A percentile compares a stretch with the other conserved stretches of the same genome.
Conservation (phyloP, 2,888 invertebrate genomes). For the Bombylius discolor region DNA sequence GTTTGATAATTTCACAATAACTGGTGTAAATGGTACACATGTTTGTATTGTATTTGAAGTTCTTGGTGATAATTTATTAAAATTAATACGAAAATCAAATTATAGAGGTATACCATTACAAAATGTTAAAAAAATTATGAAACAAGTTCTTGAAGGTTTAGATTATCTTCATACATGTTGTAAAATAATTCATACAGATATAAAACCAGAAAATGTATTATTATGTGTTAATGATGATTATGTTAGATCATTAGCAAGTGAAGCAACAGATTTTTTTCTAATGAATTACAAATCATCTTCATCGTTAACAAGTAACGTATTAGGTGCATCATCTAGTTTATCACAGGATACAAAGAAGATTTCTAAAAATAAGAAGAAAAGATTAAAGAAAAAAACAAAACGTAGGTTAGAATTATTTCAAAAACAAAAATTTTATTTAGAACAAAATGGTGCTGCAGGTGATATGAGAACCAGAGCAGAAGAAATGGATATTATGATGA, state of each 20-base stretch:
- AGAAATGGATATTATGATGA: too few relatives aligned
- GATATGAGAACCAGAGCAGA: too few relatives aligned
- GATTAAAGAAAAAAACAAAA: too few relatives aligned
- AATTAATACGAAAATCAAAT: conserved; percentile 88
- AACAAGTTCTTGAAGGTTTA: conserved; percentile 79
- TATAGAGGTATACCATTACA: conserved; percentile 86
- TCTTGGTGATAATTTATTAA: conserved; percentile 85
- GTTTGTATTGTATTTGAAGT: conserved; percentile 97
- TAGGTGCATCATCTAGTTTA: too few relatives aligned
- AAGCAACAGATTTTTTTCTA: conserved; percentile 58
- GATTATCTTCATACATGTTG: conserved; percentile 92
- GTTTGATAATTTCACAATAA: conserved; percentile 90
- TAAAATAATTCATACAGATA: conserved; percentile 50
- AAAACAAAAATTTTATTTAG: too few relatives aligned
- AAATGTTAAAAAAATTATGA: conserved; percentile 84
- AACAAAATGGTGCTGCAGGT: too few relatives aligned
- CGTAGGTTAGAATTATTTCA: too few relatives aligned
- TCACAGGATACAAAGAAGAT: too few relatives aligned
- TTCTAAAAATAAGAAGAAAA: too few relatives aligned
- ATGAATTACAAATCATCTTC: conserved; percentile 43
- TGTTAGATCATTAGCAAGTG: conserved; percentile 72
- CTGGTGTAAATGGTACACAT: conserved; percentile 89
- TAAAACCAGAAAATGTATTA: conserved; percentile 69
- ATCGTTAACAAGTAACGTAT: background rate
- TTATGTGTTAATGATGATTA: conserved; percentile 76